A percentile compares a stretch with the other conserved stretches of the same genome.
Evolutionary conservation across 2,113 vertebrate species (phyloP).

Genomic region (Salvelinus namaycush): DNA sequence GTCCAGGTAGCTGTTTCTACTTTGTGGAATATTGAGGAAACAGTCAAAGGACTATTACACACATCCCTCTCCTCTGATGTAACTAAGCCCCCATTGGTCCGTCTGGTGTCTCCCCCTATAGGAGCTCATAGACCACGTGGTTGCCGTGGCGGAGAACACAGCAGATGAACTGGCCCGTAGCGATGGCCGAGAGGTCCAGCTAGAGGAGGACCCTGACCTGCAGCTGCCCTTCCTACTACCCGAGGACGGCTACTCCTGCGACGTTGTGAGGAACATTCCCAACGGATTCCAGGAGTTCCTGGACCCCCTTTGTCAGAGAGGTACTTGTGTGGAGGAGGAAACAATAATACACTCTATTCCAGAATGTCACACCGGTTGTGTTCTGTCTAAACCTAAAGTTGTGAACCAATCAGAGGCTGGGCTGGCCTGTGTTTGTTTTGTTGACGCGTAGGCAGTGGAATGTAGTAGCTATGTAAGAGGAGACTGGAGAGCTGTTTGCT

Average conservation of each 20-base stretch:
- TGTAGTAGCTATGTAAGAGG: slow-evolving; percentile 18
- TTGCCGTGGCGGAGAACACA: slow-evolving; percentile 93
- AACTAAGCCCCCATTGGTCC: neutral
- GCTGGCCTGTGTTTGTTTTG: slow-evolving; percentile 14
- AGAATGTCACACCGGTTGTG: neutral
- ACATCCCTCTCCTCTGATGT: neutral
- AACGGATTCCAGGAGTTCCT: slow-evolving; percentile 96
- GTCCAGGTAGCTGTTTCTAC: too few species aligned
- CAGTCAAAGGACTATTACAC: too few species aligned
- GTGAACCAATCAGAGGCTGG: neutral
- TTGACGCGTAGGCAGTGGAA: slow-evolving; percentile 27
- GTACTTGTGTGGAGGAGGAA: slow-evolving; percentile 55
- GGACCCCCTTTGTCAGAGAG: slow-evolving; percentile 94
- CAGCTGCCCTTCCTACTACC: slow-evolving; percentile 97
- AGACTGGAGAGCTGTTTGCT: neutral
- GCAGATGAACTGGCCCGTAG: slow-evolving; percentile 95
- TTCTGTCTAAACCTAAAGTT: neutral
- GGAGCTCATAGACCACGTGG: slow-evolving; percentile 94
- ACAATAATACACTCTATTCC: neutral
- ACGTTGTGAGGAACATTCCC: slow-evolving; percentile 95
- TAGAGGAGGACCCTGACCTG: slow-evolving; percentile 96
- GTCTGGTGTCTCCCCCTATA: slow-evolving; percentile 41
- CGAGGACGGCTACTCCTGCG: slow-evolving; percentile 97
- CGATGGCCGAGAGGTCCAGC: slow-evolving; percentile 90
- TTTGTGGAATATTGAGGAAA: too few species aligned